Evolutionary conservation across 2,888 invertebrate species (phyloP).

Genomic region (Germaria angustata): DNA sequence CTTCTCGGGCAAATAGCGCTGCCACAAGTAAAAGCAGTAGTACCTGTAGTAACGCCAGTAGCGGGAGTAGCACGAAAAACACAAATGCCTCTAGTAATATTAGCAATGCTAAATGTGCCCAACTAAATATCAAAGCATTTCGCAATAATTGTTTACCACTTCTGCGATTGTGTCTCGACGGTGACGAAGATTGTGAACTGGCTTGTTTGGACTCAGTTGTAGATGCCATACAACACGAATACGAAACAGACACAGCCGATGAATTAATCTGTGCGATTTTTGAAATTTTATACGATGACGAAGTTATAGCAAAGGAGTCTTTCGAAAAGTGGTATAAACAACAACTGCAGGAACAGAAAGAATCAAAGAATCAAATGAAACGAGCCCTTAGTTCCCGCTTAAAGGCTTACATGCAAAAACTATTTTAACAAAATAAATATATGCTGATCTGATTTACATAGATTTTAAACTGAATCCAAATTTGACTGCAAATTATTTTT

Average conservation of each 20-base stretch:
- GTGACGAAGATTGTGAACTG: slow-evolving; percentile 73
- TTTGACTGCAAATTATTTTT: slow-evolving; percentile 52
- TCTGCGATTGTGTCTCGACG: slow-evolving; percentile 75
- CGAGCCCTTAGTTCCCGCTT: slow-evolving; percentile 56
- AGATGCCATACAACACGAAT: slow-evolving; percentile 70
- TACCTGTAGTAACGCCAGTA: slow-evolving; percentile 35
- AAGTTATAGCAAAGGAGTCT: slow-evolving; percentile 76
- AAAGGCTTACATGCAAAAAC: slow-evolving; percentile 64
- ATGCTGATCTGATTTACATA: neutral
- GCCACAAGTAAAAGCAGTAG: slow-evolving; percentile 44
- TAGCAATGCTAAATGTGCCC: slow-evolving; percentile 43
- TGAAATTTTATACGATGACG: slow-evolving; percentile 74
- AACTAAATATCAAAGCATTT: slow-evolving; percentile 70
- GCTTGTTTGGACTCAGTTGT: slow-evolving; percentile 76
- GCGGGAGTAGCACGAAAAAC: slow-evolving; percentile 32
- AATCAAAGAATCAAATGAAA: slow-evolving; percentile 68
- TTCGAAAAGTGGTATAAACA: slow-evolving; percentile 75
- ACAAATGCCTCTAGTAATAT: slow-evolving; percentile 19
- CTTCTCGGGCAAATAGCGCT: slow-evolving; percentile 18
- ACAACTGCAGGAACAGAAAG: slow-evolving; percentile 14
- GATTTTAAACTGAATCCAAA: slow-evolving; percentile 13
- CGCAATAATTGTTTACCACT: slow-evolving; percentile 74
- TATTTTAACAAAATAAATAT: slow-evolving; percentile 59
- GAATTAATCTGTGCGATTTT: slow-evolving; percentile 74
- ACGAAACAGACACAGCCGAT: slow-evolving; percentile 71